Base-by-base conservation (phyloP, 2,888 invertebrate genomes). In the Volucella bombylans region DNA sequence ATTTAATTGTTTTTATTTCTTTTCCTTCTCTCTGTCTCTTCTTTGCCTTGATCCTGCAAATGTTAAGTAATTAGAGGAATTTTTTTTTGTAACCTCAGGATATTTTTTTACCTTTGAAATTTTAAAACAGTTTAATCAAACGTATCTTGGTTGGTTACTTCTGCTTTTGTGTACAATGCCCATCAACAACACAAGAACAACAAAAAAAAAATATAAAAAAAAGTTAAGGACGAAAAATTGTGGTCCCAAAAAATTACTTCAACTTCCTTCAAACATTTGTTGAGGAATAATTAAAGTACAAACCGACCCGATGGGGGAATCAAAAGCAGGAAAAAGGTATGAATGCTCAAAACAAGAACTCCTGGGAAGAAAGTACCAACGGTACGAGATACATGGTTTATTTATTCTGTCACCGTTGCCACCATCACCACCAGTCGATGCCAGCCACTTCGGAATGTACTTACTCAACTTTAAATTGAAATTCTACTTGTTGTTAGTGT, bases 401-500 rank as follows among this genome's bases (percentile, higher is more conserved):
- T 47, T 49, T 67, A 54, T 8, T 39, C 52, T 57, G 41, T 38
- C 31, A 43, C n/a, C 49, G 39, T 47, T 49, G 49, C 50, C 57
- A 38, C 49, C 54, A 49, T 41, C 47, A 14, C 31, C 49, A 47
- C 43, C 23, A 41, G 47, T 57, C 54, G 57, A 47, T 71, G 74
- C 50, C 64, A 61, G 74, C 50, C 64, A 61, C 64, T 73, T 78
- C 54, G 83, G 79, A 83, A 83, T 83, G 80, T 65, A 76, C 74
- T 83, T 83, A 65, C 69, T 80, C 80, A 83, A 83, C 69, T 83
- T 83, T 80, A 83, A 83, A 83, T 83, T 80, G 83, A 83, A 83
- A 80, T 83, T 83, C 74, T 80, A 43, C 18, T 31, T 61, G 55
- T 50, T 61, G 38, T 23, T 55, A 43, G 57, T 59, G 18, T 55